These are phyloP conservation scores for silkworm (Bombyx mori) DNA, from an alignment of 1,140 invertebrate genomes.

Conservation along the genomic window ASM3026992v2 NC_085127.1:6452001-6452500, in stretches of 20 bases:
- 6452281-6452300: conserved; percentile 25
- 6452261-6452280: background rate
- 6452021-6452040: too few relatives aligned
- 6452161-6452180: conserved; percentile 11
- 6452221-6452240: conserved; percentile 45
- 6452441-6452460: background rate
- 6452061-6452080: too few relatives aligned
- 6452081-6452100: conserved; percentile 18
- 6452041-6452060: too few relatives aligned
- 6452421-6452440: background rate
- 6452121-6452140: conserved; percentile 6
- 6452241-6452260: conserved; percentile 60
- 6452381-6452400: background rate
- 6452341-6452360: too few relatives aligned
- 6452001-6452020: too few relatives aligned
- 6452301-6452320: background rate
- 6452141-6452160: conserved; percentile 8
- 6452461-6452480: conserved; percentile 1
- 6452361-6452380: too few relatives aligned
- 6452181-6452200: conserved; percentile 7
- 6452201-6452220: conserved; percentile 18
- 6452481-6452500: conserved; percentile 1
- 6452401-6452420: background rate
- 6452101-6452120: conserved; percentile 43
- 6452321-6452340: too few relatives aligned